Evolutionary conservation across 2,888 invertebrate genomes (phyloP).

Genomic region (Callosobruchus maculatus): DNA sequence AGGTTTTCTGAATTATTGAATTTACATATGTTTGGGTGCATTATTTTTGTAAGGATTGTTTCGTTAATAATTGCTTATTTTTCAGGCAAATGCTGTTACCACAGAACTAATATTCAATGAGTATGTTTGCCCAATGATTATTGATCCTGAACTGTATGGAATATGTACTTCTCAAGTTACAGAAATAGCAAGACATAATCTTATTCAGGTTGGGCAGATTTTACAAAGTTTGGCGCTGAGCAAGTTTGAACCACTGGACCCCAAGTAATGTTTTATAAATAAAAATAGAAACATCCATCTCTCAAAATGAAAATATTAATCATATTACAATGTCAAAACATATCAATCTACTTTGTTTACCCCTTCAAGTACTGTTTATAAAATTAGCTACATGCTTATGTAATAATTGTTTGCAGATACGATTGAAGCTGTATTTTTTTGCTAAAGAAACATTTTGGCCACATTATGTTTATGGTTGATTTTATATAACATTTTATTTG

Average conservation of each 20-base stretch:
- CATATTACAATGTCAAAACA: too few species aligned
- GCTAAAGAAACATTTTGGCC: too few species aligned
- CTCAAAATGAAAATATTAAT: background rate
- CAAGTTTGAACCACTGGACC: conserved; percentile 58
- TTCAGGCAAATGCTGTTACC: conserved; percentile 63
- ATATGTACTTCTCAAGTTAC: conserved; percentile 91
- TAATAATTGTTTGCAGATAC: too few species aligned
- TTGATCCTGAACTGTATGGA: conserved; percentile 93
- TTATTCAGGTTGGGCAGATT: conserved; percentile 88
- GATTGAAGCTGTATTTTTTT: too few species aligned
- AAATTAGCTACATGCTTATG: too few species aligned
- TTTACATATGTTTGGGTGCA: too few species aligned
- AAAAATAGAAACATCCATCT: conserved; percentile 4
- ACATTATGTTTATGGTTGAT: conserved; percentile 49
- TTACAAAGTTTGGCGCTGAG: conserved; percentile 86
- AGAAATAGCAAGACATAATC: conserved; percentile 84
- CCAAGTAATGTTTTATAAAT: conserved; percentile 7
- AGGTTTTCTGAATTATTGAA: too few species aligned
- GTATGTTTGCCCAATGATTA: conserved; percentile 94
- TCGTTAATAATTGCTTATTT: conserved; percentile 31
- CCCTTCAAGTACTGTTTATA: too few species aligned
- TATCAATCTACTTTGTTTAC: too few species aligned
- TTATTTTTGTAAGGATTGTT: too few species aligned
- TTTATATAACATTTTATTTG: background rate
- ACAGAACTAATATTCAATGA: conserved; percentile 90